A percentile compares a stretch with the other conserved stretches of the same genome.
Conservation (phyloP, 2,113 vertebrate genomes). For the Percopsis transmontana region DNA sequence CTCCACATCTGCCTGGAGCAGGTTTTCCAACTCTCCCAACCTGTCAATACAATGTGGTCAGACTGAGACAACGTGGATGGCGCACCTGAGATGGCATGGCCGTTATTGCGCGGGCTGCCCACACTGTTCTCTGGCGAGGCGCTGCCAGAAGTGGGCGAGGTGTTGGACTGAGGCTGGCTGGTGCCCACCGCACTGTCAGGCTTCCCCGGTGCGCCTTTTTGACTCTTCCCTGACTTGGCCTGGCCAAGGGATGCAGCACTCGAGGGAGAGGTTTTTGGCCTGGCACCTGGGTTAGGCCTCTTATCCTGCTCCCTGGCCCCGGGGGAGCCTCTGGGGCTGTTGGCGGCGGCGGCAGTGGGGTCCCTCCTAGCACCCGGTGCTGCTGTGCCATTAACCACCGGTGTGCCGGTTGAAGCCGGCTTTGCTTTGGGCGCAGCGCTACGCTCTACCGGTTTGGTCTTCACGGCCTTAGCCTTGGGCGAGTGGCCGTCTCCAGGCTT, state of each 20-base stretch:
- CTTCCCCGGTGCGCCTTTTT: slow-evolving; percentile 75
- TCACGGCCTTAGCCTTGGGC: slow-evolving; percentile 81
- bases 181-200: slow-evolving; percentile 59
- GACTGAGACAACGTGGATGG: slow-evolving; percentile 18
- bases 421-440: slow-evolving; percentile 80
- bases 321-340: slow-evolving; percentile 74
- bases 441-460: slow-evolving; percentile 80
- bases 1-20: slow-evolving; percentile 1
- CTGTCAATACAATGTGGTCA: slow-evolving; percentile 8
- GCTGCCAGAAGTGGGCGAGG: slow-evolving; percentile 74
- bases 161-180: slow-evolving; percentile 43
- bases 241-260: slow-evolving; percentile 67
- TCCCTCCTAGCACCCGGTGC: slow-evolving; percentile 35
- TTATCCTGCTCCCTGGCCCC: slow-evolving; percentile 78
- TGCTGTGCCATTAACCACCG: slow-evolving; percentile 80
- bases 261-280: slow-evolving; percentile 82
- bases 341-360: slow-evolving; percentile 67
- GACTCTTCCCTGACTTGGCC: slow-evolving; percentile 71
- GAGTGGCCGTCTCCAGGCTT: slow-evolving; percentile 82
- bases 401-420: slow-evolving; percentile 75
- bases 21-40: slow-evolving; percentile 13
- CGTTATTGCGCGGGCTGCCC: slow-evolving; percentile 67
- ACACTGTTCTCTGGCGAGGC: slow-evolving; percentile 75
- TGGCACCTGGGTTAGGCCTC: slow-evolving; percentile 79
- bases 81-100: slow-evolving; percentile 71